Evolutionary conservation across 2,113 vertebrate genomes (phyloP).

Genomic region (Hypomesus transpacificus): DNA sequence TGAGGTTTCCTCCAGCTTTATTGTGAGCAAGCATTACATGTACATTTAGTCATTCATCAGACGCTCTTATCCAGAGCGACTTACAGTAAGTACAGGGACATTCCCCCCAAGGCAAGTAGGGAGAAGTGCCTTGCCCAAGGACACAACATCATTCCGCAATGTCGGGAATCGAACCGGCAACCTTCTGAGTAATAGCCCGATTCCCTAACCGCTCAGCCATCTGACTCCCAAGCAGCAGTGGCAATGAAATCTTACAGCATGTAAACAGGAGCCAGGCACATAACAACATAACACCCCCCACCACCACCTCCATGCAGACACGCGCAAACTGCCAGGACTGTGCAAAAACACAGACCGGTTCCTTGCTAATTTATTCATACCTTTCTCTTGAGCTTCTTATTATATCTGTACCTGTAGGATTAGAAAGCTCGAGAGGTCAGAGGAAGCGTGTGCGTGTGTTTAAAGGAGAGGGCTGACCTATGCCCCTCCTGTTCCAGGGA

Average conservation of each 20-base stretch:
- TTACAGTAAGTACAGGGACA: no score
- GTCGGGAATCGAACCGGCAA: no score
- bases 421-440: not conserved
- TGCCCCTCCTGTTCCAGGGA: not conserved
- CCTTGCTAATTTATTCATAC: constrained; percentile 16
- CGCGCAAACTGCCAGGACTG: not conserved
- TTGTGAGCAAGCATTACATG: not conserved
- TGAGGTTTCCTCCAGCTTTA: not conserved
- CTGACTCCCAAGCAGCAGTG: no score
- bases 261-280: not conserved
- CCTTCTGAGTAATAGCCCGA: no score
- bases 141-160: no score
- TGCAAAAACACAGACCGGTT: not conserved
- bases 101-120: no score
- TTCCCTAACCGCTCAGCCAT: no score
- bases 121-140: no score
- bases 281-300: not conserved
- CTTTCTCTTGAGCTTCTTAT: constrained; percentile 16
- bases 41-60: no score
- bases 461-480: not conserved
- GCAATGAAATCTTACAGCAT: not conserved
- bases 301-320: not conserved
- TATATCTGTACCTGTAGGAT: not conserved
- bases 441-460: not conserved
- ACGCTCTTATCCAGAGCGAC: no score